A percentile compares a stretch with the other conserved stretches of the same genome.
phyloP scores from a whole-genome alignment of 2,113 vertebrate genomes.

The Upupa epops region DNA sequence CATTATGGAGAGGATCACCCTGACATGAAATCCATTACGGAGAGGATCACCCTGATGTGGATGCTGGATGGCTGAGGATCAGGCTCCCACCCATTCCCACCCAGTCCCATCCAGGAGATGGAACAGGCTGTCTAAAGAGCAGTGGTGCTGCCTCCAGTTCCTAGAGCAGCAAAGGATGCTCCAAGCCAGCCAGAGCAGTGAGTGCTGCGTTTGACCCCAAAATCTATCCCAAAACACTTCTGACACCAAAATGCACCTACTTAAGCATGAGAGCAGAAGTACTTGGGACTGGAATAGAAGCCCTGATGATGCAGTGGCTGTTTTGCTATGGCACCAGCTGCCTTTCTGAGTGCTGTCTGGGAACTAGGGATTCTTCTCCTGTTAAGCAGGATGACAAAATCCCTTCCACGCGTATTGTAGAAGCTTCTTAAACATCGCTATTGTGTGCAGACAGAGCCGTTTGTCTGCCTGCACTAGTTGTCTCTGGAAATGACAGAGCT shows the following conservation, averaged over 20 bases:
- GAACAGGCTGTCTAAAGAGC: neutral
- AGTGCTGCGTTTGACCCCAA: neutral
- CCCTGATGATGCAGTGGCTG: neutral
- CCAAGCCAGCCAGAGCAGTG: neutral
- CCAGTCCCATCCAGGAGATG: neutral
- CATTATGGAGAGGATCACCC: neutral
- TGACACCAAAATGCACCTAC: neutral
- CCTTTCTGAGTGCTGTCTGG: neutral
- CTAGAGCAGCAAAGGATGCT: rapidly evolving
- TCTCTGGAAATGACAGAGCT: neutral
- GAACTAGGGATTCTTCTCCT: neutral
- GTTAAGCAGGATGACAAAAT: neutral
- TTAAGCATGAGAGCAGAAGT: neutral
- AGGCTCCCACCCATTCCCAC: neutral
- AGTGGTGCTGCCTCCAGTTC: neutral
- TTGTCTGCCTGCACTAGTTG: neutral
- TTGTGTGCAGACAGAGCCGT: neutral
- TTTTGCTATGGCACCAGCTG: neutral
- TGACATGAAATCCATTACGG: neutral
- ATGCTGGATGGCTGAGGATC: neutral
- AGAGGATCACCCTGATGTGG: neutral
- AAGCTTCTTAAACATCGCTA: neutral
- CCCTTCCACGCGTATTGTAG: neutral
- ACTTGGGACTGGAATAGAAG: too few relatives aligned
- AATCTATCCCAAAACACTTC: neutral